A percentile compares a stretch with the other conserved stretches of the same genome.
Evolutionary conservation across 2,797 vertebrate species (phyloP).

Genomic region (Todus mexicanus): DNA sequence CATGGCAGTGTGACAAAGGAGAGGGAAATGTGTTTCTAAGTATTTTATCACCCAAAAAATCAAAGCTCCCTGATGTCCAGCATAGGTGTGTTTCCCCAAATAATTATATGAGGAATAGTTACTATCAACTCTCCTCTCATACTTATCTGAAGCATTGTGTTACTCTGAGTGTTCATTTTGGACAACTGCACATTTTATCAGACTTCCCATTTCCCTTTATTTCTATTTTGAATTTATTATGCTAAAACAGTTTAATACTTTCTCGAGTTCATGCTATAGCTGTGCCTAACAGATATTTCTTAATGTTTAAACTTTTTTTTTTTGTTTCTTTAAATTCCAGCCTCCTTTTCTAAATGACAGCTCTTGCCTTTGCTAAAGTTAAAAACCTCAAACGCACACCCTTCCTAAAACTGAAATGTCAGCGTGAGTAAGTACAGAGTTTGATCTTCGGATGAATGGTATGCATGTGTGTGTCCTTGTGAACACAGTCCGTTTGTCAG

Average conservation of each 20-base stretch:
- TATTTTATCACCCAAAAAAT: not conserved
- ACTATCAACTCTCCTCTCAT: not conserved
- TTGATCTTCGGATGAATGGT: not conserved
- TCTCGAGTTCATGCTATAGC: not conserved
- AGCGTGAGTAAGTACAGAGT: constrained; percentile 8
- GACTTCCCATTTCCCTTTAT: not conserved
- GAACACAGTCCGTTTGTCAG: not conserved
- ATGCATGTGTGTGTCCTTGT: not conserved
- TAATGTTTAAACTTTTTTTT: not conserved
- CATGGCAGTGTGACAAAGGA: not conserved
- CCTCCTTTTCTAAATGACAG: constrained; percentile 11
- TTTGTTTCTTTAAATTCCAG: not conserved
- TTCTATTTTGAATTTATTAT: not conserved
- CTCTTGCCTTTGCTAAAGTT: not conserved
- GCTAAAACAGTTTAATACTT: not conserved
- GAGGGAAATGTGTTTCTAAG: not conserved
- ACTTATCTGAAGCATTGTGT: not conserved
- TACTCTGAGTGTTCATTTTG: not conserved
- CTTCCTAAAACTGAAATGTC: not conserved
- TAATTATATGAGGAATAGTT: not conserved
- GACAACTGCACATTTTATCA: not conserved
- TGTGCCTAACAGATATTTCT: not conserved
- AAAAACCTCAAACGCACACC: constrained; percentile 33
- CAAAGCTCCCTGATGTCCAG: not conserved
- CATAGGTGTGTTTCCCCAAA: not conserved